Conservation (phyloP, 2,113 vertebrate species). For the Colaptes auratus region DNA sequence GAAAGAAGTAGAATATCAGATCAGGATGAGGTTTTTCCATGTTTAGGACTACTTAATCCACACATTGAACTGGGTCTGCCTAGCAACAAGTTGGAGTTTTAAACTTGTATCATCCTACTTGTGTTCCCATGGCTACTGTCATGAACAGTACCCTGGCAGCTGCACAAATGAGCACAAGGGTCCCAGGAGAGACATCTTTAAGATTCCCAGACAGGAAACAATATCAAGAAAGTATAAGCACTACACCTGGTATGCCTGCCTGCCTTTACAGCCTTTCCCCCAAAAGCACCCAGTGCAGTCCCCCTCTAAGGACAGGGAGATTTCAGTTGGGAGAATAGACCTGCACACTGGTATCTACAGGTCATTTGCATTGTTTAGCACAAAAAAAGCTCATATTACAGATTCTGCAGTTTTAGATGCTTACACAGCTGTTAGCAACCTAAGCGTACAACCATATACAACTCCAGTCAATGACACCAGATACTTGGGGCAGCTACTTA, state of each 20-base stretch:
- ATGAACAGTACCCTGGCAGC: conserved; percentile 59
- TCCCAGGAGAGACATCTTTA: conserved; percentile 61
- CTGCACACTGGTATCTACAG: background rate
- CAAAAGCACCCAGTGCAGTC: background rate
- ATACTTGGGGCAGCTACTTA: background rate
- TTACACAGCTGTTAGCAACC: background rate
- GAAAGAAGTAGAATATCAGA: background rate
- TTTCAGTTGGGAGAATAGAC: background rate
- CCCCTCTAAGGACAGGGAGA: background rate
- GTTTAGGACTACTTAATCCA: conserved; percentile 61
- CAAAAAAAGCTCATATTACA: background rate
- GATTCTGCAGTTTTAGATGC: background rate
- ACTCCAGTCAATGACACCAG: background rate
- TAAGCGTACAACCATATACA: background rate
- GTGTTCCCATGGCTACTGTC: conserved; percentile 80
- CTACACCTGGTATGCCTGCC: background rate
- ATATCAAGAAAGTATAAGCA: background rate
- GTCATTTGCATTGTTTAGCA: background rate
- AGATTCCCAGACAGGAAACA: conserved; percentile 63
- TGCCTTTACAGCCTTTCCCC: background rate
- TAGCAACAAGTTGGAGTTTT: conserved; percentile 79
- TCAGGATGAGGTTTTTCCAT: background rate
- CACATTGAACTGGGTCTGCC: conserved; percentile 62
- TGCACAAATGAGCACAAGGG: conserved; percentile 63
- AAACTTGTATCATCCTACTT: conserved; percentile 74